Evolutionary conservation across 2,797 vertebrate species (phyloP).

Genomic region (Chelidonichthys spinosus): DNA sequence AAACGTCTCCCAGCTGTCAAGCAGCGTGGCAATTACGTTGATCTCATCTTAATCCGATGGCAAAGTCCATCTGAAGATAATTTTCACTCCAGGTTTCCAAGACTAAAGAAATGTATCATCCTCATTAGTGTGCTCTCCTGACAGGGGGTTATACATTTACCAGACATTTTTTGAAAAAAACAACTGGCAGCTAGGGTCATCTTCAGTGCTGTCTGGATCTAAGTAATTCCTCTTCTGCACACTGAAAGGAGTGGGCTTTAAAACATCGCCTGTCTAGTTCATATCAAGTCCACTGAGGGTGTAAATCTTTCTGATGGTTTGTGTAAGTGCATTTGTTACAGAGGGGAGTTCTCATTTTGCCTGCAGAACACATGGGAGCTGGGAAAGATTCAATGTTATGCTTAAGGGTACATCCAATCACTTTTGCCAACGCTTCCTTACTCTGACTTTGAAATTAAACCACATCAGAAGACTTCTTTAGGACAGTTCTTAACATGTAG

Average conservation of each 20-base stretch:
- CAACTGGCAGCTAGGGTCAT: conserved; percentile 25
- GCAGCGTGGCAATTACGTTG: conserved; percentile 33
- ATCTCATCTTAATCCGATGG: conserved; percentile 52
- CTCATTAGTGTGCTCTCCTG: conserved; percentile 30
- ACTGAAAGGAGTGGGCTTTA: conserved; percentile 5
- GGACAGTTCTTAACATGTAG: background rate
- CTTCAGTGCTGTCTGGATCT: conserved; percentile 16
- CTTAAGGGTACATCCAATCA: conserved; percentile 6
- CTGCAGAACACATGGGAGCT: background rate
- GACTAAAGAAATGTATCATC: conserved; percentile 28
- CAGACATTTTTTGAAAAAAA: conserved; percentile 5
- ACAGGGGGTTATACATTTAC: conserved; percentile 21
- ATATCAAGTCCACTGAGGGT: background rate
- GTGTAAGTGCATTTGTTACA: background rate
- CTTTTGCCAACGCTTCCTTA: background rate
- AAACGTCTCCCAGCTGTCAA: conserved; percentile 20
- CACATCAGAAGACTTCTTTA: background rate
- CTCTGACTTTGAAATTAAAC: conserved; percentile 2
- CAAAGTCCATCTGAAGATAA: conserved; percentile 39
- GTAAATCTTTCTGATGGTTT: background rate
- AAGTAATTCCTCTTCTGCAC: conserved; percentile 6
- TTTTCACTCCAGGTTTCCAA: conserved; percentile 45
- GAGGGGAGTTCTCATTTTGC: background rate
- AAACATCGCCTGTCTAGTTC: background rate
- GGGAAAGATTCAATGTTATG: background rate